Evolutionary conservation across 2,113 vertebrate genomes (phyloP).

Genomic region (Pontoporia blainvillei): DNA sequence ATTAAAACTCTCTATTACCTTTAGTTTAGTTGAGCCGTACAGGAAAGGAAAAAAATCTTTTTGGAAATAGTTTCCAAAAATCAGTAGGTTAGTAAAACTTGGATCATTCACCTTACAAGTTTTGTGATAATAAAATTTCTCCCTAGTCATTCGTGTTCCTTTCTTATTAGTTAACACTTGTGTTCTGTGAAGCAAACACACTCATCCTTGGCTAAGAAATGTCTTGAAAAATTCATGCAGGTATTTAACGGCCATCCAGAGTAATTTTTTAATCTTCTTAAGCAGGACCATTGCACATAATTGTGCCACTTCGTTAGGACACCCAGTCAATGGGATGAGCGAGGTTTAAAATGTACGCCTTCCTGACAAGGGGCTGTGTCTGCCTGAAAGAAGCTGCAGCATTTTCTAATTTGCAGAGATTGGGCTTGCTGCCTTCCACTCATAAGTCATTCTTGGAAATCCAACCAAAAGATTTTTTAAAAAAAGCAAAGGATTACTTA

Average conservation of each 20-base stretch:
- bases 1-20: background rate
- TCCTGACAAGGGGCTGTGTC: background rate
- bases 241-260: background rate
- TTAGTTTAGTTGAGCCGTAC: background rate
- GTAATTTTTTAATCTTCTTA: background rate
- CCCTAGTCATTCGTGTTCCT: background rate
- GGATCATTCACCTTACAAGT: background rate
- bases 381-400: background rate
- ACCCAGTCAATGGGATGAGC: background rate
- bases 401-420: background rate
- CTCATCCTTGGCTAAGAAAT: background rate
- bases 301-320: background rate
- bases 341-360: background rate
- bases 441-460: background rate
- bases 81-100: background rate
- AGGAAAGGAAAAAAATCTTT: background rate
- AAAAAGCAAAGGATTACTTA: background rate
- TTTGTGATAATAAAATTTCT: background rate
- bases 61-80: background rate
- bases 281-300: background rate
- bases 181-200: background rate
- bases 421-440: background rate
- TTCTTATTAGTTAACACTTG: background rate
- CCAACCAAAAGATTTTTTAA: background rate
- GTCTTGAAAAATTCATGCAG: background rate